Conservation (phyloP, 2,888 invertebrate species). For the Apomyelois bistriatella region DNA sequence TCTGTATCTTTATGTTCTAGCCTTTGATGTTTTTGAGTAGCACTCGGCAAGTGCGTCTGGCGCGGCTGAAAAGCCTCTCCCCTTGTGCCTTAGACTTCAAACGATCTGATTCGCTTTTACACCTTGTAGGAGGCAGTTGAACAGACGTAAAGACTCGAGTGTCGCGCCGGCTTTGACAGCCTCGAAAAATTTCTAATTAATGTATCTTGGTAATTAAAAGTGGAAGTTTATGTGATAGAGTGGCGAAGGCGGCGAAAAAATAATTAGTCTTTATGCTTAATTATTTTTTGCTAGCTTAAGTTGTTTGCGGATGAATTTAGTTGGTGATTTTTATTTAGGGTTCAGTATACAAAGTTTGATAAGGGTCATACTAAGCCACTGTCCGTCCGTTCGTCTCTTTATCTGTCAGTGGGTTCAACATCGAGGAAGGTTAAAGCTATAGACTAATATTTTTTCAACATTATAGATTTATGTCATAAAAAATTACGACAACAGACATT, state of each 20-base stretch:
- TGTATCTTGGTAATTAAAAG: constrained; percentile 22
- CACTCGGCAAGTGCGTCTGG: constrained; percentile 50
- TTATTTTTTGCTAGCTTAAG: neutral
- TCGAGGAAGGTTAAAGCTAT: no score
- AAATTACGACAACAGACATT: no score
- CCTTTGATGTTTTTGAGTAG: constrained; percentile 57
- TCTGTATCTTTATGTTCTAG: constrained; percentile 22
- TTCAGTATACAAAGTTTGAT: neutral
- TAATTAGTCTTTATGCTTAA: neutral
- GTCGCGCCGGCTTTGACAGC: constrained; percentile 16
- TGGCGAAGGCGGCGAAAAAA: neutral
- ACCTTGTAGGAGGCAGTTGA: constrained; percentile 42
- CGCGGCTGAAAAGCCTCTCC: constrained; percentile 39
- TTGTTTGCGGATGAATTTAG: no score
- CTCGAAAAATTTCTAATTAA: constrained; percentile 12
- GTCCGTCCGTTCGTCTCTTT: no score
- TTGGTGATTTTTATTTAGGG: neutral
- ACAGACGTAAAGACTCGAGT: constrained; percentile 14
- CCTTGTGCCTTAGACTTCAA: constrained; percentile 48
- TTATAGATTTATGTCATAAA: no score
- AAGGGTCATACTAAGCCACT: no score
- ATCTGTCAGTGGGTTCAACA: no score
- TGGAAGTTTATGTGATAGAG: neutral
- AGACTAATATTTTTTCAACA: no score
- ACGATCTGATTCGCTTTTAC: constrained; percentile 58